Conservation (phyloP, 2,797 vertebrate genomes). For the Lindbergichthys nudifrons region DNA sequence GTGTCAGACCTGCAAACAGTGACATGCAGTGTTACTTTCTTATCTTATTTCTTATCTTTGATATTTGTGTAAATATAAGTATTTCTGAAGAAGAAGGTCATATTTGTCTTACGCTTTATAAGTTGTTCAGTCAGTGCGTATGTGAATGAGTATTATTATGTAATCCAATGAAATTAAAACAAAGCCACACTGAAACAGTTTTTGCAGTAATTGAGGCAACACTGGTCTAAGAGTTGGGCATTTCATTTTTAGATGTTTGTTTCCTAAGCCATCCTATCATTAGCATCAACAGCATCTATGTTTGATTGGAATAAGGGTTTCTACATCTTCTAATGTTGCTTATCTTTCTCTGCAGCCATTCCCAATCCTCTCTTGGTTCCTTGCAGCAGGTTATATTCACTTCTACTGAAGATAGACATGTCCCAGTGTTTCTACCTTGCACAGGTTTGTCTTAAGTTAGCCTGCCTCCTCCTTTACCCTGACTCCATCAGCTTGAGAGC, state of each 20-base stretch:
- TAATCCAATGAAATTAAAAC: constrained; percentile 7
- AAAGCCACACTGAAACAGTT: neutral
- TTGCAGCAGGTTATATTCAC: neutral
- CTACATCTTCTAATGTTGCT: neutral
- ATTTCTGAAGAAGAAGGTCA: neutral
- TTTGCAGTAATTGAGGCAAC: too few species aligned
- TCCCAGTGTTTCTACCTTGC: neutral
- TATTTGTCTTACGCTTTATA: too few species aligned
- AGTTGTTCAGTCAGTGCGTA: neutral
- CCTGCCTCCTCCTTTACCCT: fast-evolving
- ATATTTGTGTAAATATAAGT: neutral
- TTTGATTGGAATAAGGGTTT: neutral
- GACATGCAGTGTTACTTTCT: constrained; percentile 2
- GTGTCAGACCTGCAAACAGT: constrained; percentile 5
- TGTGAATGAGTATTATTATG: neutral
- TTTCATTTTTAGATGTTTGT: neutral
- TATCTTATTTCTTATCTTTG: neutral
- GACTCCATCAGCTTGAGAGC: too few species aligned
- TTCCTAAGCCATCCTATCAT: neutral
- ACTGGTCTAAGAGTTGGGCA: neutral
- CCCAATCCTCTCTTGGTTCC: neutral
- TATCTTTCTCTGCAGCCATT: neutral
- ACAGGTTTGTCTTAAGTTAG: neutral
- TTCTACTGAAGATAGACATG: neutral
- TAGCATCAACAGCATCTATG: neutral